A percentile compares a stretch with the other conserved stretches of the same genome.
Evolutionary conservation across 2,113 vertebrate species (phyloP).

Genomic region (Pygoscelis antarcticus): DNA sequence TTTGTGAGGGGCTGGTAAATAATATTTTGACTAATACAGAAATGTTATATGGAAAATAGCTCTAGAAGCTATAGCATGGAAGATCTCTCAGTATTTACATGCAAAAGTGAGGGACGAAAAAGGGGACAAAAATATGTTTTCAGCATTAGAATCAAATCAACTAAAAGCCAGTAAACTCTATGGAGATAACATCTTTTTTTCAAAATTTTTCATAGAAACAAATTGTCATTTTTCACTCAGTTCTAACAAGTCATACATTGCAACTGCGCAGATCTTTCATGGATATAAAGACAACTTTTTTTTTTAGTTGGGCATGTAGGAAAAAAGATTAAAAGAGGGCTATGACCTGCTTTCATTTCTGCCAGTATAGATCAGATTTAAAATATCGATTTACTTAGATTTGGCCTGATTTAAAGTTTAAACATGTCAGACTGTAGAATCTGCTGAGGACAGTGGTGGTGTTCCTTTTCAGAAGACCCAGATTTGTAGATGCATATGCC

Average conservation of each 20-base stretch:
- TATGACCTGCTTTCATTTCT: conserved; percentile 23
- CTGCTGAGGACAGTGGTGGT: background rate
- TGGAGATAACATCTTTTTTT: background rate
- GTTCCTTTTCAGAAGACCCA: background rate
- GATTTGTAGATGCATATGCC: background rate
- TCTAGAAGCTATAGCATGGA: background rate
- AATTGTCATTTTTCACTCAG: background rate
- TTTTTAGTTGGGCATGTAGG: background rate
- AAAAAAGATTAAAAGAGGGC: background rate
- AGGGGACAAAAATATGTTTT: background rate
- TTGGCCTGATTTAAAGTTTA: background rate
- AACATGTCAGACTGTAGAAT: background rate
- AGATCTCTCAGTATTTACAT: background rate
- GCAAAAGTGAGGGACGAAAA: background rate
- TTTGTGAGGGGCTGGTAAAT: background rate
- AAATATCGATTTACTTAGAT: conserved; percentile 37
- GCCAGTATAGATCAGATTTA: background rate
- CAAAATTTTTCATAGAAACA: background rate
- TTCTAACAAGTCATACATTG: background rate
- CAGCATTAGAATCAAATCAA: background rate
- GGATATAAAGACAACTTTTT: background rate
- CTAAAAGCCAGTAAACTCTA: background rate
- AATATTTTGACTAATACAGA: background rate
- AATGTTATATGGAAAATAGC: background rate
- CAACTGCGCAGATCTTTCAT: background rate